phyloP scores from a whole-genome alignment of 2,113 vertebrate species.

The Columba livia region DNA sequence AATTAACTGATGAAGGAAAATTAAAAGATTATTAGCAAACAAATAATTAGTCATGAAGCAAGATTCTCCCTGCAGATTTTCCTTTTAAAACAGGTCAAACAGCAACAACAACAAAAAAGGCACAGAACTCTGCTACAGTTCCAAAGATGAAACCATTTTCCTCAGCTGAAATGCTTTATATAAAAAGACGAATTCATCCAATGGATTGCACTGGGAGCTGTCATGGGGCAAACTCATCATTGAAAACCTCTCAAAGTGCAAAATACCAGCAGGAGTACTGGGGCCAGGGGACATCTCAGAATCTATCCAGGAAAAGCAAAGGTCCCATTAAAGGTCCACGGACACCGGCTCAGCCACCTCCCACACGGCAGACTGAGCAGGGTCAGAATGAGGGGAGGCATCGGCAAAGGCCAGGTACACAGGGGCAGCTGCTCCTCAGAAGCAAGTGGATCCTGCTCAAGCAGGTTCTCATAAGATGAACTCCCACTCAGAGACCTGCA shows the following conservation, averaged over 20 bases:
- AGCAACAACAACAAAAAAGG: background rate
- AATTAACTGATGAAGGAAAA: constrained; percentile 55
- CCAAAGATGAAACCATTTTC: background rate
- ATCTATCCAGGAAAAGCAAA: background rate
- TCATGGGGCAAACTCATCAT: background rate
- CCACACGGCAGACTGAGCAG: background rate
- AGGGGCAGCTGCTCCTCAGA: background rate
- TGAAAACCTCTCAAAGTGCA: background rate
- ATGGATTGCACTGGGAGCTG: background rate
- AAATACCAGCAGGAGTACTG: background rate
- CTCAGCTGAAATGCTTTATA: background rate
- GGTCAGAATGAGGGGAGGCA: background rate
- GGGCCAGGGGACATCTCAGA: background rate
- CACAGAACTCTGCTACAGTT: background rate
- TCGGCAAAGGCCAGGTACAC: background rate
- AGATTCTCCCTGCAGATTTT: background rate
- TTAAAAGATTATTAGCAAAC: constrained; percentile 53
- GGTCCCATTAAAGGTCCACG: background rate
- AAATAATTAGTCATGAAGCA: constrained; percentile 57
- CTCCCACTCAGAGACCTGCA: background rate
- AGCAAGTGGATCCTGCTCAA: background rate
- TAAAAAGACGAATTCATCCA: background rate
- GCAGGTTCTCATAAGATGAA: background rate
- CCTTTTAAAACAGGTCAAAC: background rate
- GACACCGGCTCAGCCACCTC: background rate